phyloP scores from a whole-genome alignment of 2,797 vertebrate genomes.

The Heteromormyrus szaboi region DNA sequence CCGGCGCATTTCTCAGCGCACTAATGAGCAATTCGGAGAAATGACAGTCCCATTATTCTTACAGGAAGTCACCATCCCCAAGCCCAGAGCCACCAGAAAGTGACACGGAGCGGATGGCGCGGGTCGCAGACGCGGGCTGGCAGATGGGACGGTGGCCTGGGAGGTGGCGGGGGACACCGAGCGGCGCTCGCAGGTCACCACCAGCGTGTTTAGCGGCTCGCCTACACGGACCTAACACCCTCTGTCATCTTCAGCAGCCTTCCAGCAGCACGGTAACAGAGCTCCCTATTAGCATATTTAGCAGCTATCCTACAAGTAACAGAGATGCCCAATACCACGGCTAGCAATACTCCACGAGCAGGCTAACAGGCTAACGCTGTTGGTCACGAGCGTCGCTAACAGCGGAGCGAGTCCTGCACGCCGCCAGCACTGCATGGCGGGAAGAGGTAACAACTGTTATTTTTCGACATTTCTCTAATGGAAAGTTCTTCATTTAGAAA shows the following conservation, averaged over 20 bases:
- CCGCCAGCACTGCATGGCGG: not conserved
- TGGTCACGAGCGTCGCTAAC: not conserved
- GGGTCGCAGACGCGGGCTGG: slow-evolving; percentile 34
- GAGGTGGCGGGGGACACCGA: slow-evolving; percentile 29
- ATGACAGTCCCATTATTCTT: not conserved
- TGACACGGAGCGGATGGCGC: slow-evolving; percentile 31
- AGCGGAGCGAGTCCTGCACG: not conserved
- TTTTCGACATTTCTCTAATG: not conserved
- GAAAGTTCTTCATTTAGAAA: not conserved
- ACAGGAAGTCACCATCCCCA: slow-evolving; percentile 28
- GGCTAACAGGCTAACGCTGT: not conserved
- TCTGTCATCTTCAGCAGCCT: not conserved
- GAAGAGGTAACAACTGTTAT: not conserved
- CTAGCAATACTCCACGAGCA: not conserved
- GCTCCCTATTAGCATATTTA: not conserved
- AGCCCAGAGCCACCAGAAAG: slow-evolving; percentile 28
- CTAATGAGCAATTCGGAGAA: not conserved
- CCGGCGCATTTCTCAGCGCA: not conserved
- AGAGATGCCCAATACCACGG: not conserved
- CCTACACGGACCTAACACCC: not conserved
- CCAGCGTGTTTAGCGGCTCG: slow-evolving; percentile 45
- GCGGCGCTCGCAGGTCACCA: slow-evolving; percentile 38
- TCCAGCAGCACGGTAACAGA: slow-evolving; percentile 29
- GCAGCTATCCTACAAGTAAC: not conserved
- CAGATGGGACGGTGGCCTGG: slow-evolving; percentile 56